phyloP scores from a whole-genome alignment of 2,888 invertebrate species.

The Amphipoea lucens region DNA sequence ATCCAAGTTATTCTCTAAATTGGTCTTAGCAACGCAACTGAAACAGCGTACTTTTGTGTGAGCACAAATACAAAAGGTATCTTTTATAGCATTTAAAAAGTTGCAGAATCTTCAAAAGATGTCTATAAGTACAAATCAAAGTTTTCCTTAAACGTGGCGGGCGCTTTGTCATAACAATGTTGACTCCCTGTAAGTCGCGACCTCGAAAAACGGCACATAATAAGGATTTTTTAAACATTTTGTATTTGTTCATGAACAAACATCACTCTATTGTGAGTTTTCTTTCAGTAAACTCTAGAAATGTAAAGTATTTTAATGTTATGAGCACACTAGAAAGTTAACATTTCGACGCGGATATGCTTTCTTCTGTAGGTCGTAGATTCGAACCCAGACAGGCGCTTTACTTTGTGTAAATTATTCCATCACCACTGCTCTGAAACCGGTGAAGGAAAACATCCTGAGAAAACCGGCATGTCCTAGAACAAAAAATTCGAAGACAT shows the following conservation, averaged over 20 bases:
- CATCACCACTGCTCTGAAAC: no score
- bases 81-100: constrained; percentile 7
- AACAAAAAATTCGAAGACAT: no score
- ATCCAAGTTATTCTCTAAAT: not conserved
- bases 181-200: constrained; percentile 19
- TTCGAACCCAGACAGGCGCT: no score
- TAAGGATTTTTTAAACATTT: constrained; percentile 2
- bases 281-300: not conserved
- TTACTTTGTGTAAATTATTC: no score
- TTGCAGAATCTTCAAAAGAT: constrained; percentile 17
- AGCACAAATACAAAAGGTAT: not conserved
- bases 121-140: constrained; percentile 7
- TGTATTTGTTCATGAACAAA: constrained; percentile 9
- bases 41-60: not conserved
- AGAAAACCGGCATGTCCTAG: no score
- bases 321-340: not conserved
- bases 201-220: constrained; percentile 11
- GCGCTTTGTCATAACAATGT: constrained; percentile 3
- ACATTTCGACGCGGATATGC: not conserved
- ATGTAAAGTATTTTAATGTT: not conserved
- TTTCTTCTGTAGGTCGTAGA: not conserved
- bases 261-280: not conserved
- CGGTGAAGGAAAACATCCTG: no score
- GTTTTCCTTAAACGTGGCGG: constrained; percentile 4
- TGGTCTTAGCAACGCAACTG: not conserved